Percentiles rank a stretch among this genome's conserved stretches.
Conservation (phyloP, 2,797 vertebrate genomes). For the Mallotus villosus region DNA sequence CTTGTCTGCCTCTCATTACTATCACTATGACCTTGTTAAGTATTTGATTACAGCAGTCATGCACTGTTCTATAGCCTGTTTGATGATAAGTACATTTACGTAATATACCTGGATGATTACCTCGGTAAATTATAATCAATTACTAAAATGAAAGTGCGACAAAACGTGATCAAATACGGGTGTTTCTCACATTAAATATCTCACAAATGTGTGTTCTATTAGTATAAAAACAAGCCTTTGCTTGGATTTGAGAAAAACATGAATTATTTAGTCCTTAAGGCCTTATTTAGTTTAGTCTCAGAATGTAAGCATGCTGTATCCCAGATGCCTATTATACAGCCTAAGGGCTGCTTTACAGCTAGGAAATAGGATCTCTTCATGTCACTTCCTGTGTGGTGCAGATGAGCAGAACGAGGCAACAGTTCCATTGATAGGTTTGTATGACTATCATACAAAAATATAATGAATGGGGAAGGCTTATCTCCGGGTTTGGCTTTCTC, state of each 20-base stretch:
- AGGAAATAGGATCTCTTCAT: neutral
- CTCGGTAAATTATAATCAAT: neutral
- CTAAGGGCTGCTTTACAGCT: neutral
- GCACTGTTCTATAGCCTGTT: conserved; percentile 4
- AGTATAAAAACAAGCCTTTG: neutral
- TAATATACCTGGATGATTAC: neutral
- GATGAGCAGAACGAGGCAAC: neutral
- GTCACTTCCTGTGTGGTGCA: conserved; percentile 1
- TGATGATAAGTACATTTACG: neutral
- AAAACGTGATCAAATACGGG: neutral
- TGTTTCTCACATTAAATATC: neutral
- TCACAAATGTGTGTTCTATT: neutral
- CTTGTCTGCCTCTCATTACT: conserved; percentile 15
- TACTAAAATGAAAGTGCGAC: neutral
- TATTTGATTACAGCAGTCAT: conserved; percentile 15
- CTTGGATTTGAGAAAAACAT: neutral
- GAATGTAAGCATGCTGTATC: no score
- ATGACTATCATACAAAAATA: neutral
- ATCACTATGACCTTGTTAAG: conserved; percentile 27
- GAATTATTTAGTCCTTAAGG: no score
- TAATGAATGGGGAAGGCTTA: conserved; percentile 10
- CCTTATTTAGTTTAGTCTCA: no score
- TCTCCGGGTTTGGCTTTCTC: conserved; percentile 48
- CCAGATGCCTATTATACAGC: neutral
- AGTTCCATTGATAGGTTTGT: neutral